Conservation (phyloP, 2,113 vertebrate species). For the Platichthys flesus region DNA sequence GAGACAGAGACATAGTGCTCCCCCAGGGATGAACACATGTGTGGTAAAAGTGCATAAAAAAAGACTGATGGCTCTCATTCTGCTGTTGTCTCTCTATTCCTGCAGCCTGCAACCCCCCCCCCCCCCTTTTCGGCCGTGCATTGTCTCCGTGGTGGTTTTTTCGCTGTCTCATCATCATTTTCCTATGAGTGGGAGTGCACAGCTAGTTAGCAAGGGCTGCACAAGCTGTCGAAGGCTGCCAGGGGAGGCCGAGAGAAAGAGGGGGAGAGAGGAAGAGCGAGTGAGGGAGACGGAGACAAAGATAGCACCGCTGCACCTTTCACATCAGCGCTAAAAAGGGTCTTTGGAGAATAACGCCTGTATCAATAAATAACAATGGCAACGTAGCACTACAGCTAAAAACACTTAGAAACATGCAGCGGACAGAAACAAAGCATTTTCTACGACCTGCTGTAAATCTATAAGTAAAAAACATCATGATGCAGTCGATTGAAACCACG, state of each 20-base stretch:
- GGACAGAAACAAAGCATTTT: slow-evolving; percentile 19
- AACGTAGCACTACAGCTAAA: slow-evolving; percentile 24
- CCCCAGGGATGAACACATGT: slow-evolving; percentile 55
- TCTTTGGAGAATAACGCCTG: slow-evolving; percentile 60
- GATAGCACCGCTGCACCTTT: slow-evolving; percentile 64
- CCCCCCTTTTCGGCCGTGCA: slow-evolving; percentile 34
- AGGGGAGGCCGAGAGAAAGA: slow-evolving; percentile 6
- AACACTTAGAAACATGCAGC: slow-evolving; percentile 2
- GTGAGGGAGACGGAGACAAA: slow-evolving; percentile 52
- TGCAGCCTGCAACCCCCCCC: slow-evolving; percentile 23
- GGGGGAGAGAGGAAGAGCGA: slow-evolving; percentile 2
- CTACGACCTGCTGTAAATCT: background rate
- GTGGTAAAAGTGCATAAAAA: slow-evolving; percentile 65
- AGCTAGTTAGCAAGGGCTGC: slow-evolving; percentile 74
- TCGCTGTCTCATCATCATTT: slow-evolving; percentile 80
- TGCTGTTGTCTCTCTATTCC: slow-evolving; percentile 39
- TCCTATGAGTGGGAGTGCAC: slow-evolving; percentile 65
- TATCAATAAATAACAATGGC: slow-evolving; percentile 71
- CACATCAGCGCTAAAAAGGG: slow-evolving; percentile 68
- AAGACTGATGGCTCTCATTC: slow-evolving; percentile 70
- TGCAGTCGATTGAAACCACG: background rate
- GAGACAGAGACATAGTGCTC: slow-evolving; percentile 51
- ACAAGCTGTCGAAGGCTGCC: slow-evolving; percentile 60
- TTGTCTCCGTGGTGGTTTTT: slow-evolving; percentile 60
- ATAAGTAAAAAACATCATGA: background rate